Evolutionary conservation across 2,888 invertebrate species (phyloP), one percentile per base, ranked within the genome.

Genomic region (Hydropsyche betteni): DNA sequence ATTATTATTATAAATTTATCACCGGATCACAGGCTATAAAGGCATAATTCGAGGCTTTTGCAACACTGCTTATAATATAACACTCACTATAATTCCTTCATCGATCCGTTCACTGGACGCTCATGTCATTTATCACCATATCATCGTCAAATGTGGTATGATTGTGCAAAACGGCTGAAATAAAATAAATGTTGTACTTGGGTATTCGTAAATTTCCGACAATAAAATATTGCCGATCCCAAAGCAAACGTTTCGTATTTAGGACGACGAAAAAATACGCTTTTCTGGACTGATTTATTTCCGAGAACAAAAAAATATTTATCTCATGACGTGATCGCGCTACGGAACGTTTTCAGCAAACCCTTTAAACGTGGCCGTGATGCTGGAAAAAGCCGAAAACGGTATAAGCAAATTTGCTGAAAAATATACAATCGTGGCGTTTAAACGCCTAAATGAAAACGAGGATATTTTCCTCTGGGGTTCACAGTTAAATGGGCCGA

Each of bases 21-120:
- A 64, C 64, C 64, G 34, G 36, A 10, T 64, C 14, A 16, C 14
- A 58, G 58, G 36, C 64, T 36, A 64, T 34, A 34, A 64, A 24
- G 36, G 34, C 64, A 64, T 64, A 12, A 33, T n/a, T 12, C 24
- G 7, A 33, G 12, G 16, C n/a, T 58, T 64, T n/a, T 33, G 36
- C 64, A 12, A 36, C 64, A 36, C 34, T 10, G 34, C 36, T 8
- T 64, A 10, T 12, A 64, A 33, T 16, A 24, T 16, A 64, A 36
- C 64, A 64, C 44, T 64, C 64, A 64, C 64, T 64, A 64, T 36
- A 64, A 64, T 64, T 64, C 34, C 36, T 64, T n/a, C 64, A 64
- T 64, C 34, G 36, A 64, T 36, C 34, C 44, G 44, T 10, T 44
- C 44, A 44, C 44, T 10, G 10, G 10, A 10, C 44, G 44, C 10